phyloP scores from a whole-genome alignment of 2,113 vertebrate genomes.

The Petrocephalus zakoni region DNA sequence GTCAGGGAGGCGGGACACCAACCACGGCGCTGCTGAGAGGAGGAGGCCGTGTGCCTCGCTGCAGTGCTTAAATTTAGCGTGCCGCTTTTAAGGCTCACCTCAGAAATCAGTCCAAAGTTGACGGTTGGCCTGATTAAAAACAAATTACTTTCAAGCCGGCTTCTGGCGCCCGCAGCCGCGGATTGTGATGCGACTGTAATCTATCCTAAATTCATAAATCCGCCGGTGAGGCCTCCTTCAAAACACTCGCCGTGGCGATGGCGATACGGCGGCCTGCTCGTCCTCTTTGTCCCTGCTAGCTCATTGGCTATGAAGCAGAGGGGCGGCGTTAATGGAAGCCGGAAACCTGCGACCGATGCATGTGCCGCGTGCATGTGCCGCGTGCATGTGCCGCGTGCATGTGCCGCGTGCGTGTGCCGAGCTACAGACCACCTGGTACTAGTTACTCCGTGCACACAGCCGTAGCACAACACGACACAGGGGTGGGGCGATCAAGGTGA shows the following conservation, averaged over 20 bases:
- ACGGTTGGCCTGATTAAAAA: not conserved
- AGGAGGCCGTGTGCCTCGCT: not conserved
- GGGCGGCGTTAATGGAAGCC: not conserved
- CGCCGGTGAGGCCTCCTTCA: not conserved
- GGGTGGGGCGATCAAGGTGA: not conserved
- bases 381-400: not conserved
- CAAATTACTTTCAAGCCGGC: not conserved
- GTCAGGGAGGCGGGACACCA: not conserved
- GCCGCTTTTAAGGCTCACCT: not conserved
- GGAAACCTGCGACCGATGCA: not conserved
- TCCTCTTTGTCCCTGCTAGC: not conserved
- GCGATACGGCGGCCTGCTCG: not conserved
- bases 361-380: not conserved
- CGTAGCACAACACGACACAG: not conserved
- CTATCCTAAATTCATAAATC: slow-evolving; percentile 5
- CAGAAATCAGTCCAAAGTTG: not conserved
- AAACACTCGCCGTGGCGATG: too few relatives aligned
- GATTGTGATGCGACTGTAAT: not conserved
- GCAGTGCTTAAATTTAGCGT: not conserved
- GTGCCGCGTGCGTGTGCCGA: not conserved
- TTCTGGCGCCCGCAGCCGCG: not conserved
- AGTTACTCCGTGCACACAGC: not conserved
- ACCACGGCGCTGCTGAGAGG: not conserved
- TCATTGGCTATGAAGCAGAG: not conserved
- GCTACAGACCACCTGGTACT: too few relatives aligned